A percentile compares a stretch with the other conserved stretches of the same genome.
phyloP scores from a whole-genome alignment of 92 coral and sea anemone genomes.

The Zoanthus solanderi region DNA sequence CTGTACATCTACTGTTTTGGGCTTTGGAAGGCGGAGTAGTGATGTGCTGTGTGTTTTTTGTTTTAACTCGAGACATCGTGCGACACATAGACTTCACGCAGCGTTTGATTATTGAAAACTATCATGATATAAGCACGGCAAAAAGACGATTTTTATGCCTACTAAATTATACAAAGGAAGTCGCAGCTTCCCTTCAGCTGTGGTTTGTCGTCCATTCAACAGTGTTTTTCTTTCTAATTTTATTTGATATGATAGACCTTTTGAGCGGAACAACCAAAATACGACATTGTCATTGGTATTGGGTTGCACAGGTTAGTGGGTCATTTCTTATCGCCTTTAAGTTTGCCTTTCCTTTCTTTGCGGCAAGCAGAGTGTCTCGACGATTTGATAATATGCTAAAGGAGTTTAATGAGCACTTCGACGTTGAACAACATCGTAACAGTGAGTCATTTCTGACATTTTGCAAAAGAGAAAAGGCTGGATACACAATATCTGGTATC shows the following conservation, averaged over 20 bases:
- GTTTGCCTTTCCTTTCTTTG: slow-evolving; percentile 64
- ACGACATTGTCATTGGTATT: neutral
- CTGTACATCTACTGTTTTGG: slow-evolving; percentile 35
- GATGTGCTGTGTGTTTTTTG: slow-evolving; percentile 61
- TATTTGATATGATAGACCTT: slow-evolving; percentile 12
- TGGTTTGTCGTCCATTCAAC: slow-evolving; percentile 33
- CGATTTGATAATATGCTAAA: slow-evolving; percentile 60
- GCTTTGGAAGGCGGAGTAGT: slow-evolving; percentile 50
- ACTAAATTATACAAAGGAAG: slow-evolving; percentile 59
- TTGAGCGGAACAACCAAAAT: slow-evolving; percentile 23
- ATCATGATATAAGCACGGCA: neutral
- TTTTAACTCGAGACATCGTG: slow-evolving; percentile 54
- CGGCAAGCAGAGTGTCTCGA: slow-evolving; percentile 66
- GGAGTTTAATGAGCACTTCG: slow-evolving; percentile 40
- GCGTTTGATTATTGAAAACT: slow-evolving; percentile 1
- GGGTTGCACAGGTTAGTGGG: slow-evolving; percentile 44
- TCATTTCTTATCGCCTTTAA: slow-evolving; percentile 16
- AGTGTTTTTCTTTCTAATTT: slow-evolving; percentile 41
- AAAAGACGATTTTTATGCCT: slow-evolving; percentile 60
- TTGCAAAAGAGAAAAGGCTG: slow-evolving; percentile 59
- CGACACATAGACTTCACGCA: slow-evolving; percentile 67
- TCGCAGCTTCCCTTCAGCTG: slow-evolving; percentile 43
- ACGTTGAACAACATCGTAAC: slow-evolving; percentile 30
- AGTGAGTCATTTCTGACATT: slow-evolving; percentile 61
- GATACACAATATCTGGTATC: slow-evolving; percentile 33